Base-by-base conservation (phyloP, 2,888 invertebrate genomes). In the Xanthorhoe designata region DNA sequence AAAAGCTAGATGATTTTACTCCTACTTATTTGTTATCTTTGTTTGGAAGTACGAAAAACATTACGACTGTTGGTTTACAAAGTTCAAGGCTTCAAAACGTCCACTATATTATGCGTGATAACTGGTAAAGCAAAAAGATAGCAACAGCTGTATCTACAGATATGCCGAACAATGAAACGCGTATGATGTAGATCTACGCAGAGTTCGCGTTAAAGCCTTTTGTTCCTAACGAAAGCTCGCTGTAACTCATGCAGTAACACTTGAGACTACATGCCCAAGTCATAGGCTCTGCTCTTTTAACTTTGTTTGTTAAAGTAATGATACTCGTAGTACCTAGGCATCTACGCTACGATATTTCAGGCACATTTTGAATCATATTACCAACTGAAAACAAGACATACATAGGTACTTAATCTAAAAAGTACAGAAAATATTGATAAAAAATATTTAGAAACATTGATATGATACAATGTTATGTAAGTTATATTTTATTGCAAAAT, bases 211-310 rank as follows among this genome's bases (percentile, higher is more conserved):
- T 86, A 84, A 86, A 81, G 81, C 80, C 85, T 81, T 85, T 89
- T 88, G 87, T 88, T 84, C 76, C 72, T 74, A 81, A 83, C 87
- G 84, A 87, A 86, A 88, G 81, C 82, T 82, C 78, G 75, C 75
- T 81, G 81, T 88, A 82, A 87, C 83, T 88, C 86, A 85, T 86
- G 82, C 82, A 82, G 81, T 78, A 80, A 81, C 80, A 82, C 80
- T 83, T 79, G 75, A 80, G 76, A 80, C 72, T 71, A 65, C 57
- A 52, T 24, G 75, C 72, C 69, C 73, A 80, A 80, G 75, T 69
- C 45, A 70, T 55, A 68, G 58, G 38, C 51, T 5, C n/a, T 51
- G 54, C 2, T 8, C 17, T 6, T 47, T 47, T n/a, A 45, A n/a
- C 15, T 45, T 17, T 2, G 15, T 13, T 17, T 47, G 15, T 15